Conservation (phyloP, 2,888 invertebrate genomes). For the Incurvaria masculella region DNA sequence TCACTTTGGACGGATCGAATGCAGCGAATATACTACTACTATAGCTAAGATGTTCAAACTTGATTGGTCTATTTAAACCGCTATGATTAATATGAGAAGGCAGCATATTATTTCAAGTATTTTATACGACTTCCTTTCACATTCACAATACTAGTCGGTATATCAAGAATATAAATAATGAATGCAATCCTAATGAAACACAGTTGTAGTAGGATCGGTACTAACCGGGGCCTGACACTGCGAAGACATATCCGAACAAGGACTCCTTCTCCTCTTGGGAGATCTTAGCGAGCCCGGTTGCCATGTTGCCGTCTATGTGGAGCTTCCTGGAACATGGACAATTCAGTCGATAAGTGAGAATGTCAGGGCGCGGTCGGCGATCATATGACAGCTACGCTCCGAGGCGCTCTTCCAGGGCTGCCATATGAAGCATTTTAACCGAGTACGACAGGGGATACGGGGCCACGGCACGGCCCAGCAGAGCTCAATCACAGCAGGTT, state of each 20-base stretch:
- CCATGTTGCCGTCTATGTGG: neutral
- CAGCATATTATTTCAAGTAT: too few relatives aligned
- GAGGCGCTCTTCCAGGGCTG: too few relatives aligned
- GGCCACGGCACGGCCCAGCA: too few relatives aligned
- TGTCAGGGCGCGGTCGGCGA: neutral
- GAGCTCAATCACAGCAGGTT: neutral
- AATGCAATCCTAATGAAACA: neutral
- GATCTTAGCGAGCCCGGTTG: slow-evolving; percentile 62
- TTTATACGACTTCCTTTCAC: neutral
- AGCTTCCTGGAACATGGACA: neutral
- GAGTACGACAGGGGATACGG: neutral
- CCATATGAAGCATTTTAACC: too few relatives aligned
- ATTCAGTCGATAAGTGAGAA: too few relatives aligned
- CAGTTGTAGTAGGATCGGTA: too few relatives aligned
- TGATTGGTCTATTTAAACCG: too few relatives aligned
- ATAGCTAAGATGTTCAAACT: too few relatives aligned
- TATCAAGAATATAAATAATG: neutral
- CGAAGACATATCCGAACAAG: slow-evolving; percentile 91
- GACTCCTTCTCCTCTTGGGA: slow-evolving; percentile 84
- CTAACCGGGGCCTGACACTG: slow-evolving; percentile 97
- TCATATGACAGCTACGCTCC: neutral
- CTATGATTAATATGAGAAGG: too few relatives aligned
- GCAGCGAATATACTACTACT: too few relatives aligned
- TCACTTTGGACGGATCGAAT: too few relatives aligned
- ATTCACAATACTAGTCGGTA: neutral